Base-by-base conservation (phyloP, 2,888 invertebrate species). In the Cryptosula pallasiana region DNA sequence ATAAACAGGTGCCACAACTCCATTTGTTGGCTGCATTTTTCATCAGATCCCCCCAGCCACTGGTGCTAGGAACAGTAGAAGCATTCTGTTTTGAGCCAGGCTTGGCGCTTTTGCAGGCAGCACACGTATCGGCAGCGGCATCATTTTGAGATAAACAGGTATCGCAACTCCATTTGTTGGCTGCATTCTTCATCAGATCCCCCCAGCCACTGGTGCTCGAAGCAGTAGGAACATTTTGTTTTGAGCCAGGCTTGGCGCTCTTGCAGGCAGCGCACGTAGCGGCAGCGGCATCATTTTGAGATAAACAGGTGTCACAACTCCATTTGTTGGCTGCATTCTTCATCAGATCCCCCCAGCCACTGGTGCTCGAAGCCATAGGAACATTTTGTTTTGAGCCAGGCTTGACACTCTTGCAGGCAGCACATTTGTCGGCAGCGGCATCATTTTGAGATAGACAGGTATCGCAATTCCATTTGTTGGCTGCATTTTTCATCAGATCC, bases 1-100 rank as follows among this genome's bases (percentile, higher is more conserved):
- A 29, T 2, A 25, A 9, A 34, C 63, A 63, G 9, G 32, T 63
- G 63, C 29, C 9, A 27, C 63, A 63, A 3, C 32, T 32, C 63
- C 63, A 63, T 63, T 63, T 20, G 3, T 5, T 32, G 13, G 5
- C 32, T 16, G 20, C 16, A 32, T 34, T 34, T 23, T 57, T 57
- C 5, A 57, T 5, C 57, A 57, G n/a, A 57, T 57, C 23, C n/a
- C 57, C 57, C 57, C 57, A 57, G 25, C 57, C 57, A n/a, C n/a
- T 57, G 45, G 45, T n/a, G n/a, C n/a, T n/a, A n/a, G n/a, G n/a
- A n/a, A n/a, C n/a, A n/a, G n/a, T n/a, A n/a, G n/a, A n/a, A n/a
- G n/a, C n/a, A n/a, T n/a, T n/a, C n/a, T n/a, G n/a, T n/a, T n/a
- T n/a, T n/a, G n/a, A n/a, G 9, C 45, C 45, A 13, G 45, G 45